These are phyloP conservation scores for Orthonychiurus folsomi DNA, from an alignment of 2,888 invertebrate genomes.

Conservation along the genomic window DNA sequence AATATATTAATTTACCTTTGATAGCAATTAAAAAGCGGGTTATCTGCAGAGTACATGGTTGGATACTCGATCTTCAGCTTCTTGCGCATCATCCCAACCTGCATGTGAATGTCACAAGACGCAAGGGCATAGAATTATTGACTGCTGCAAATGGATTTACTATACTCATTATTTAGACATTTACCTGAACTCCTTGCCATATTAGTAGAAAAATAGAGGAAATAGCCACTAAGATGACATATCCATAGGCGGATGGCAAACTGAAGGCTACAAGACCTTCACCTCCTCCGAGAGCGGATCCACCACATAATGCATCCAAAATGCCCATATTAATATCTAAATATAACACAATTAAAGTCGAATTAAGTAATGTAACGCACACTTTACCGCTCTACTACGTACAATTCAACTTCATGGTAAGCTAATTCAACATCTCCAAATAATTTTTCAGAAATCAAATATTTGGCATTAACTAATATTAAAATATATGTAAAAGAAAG, in stretches of 20 bases:
- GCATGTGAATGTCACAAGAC: slow-evolving; percentile 3
- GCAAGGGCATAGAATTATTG: background rate
- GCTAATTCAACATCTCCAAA: too few relatives aligned
- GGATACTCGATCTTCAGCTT: slow-evolving; percentile 45
- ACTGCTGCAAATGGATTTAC: background rate
- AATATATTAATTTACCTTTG: slow-evolving; percentile 5
- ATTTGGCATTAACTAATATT: too few relatives aligned
- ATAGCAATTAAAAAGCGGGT: slow-evolving; percentile 47
- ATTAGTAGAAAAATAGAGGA: slow-evolving; percentile 43
- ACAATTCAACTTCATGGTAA: too few relatives aligned
- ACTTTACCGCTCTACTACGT: too few relatives aligned
- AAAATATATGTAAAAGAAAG: too few relatives aligned
- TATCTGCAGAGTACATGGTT: slow-evolving; percentile 46
- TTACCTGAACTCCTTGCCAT: slow-evolving; percentile 43
- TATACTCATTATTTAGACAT: background rate
- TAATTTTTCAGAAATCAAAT: too few relatives aligned
- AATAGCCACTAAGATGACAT: slow-evolving; percentile 43
- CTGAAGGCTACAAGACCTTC: slow-evolving; percentile 14
- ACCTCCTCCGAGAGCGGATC: slow-evolving; percentile 1
- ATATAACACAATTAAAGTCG: too few relatives aligned
- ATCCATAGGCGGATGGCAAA: slow-evolving; percentile 44
- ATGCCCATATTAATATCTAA: background rate
- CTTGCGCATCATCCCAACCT: slow-evolving; percentile 44
- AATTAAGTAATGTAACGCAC: too few relatives aligned
- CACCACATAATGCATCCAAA: slow-evolving; percentile 5